Evolutionary conservation across 1,140 invertebrate species (phyloP).

Genomic region (Rhizoglyphus robini): DNA sequence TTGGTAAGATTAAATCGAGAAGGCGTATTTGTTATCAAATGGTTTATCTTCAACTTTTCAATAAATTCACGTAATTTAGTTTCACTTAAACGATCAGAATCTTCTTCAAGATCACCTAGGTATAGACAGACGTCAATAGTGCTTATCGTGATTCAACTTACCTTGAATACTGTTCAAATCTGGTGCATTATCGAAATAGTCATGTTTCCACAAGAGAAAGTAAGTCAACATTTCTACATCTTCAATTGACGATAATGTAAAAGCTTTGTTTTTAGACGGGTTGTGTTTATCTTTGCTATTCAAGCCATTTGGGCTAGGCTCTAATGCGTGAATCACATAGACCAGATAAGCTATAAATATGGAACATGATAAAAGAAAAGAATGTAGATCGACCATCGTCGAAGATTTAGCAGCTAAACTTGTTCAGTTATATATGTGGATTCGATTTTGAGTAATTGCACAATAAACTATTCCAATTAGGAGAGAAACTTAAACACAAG

Average conservation of each 20-base stretch:
- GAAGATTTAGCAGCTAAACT: neutral
- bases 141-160: neutral
- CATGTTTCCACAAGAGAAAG: slow-evolving; percentile 16
- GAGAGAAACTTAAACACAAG: no score
- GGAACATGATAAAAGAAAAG: neutral
- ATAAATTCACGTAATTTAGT: slow-evolving; percentile 15
- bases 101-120: neutral
- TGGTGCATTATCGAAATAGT: slow-evolving; percentile 6
- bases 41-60: slow-evolving; percentile 11
- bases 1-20: neutral
- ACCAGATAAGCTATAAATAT: neutral
- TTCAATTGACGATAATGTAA: slow-evolving; percentile 13
- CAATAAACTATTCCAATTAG: no score
- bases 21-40: neutral
- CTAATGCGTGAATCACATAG: no score
- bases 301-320: no score
- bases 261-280: neutral
- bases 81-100: slow-evolving; percentile 5
- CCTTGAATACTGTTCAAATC: neutral
- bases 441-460: no score
- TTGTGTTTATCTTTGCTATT: neutral
- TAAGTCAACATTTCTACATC: slow-evolving; percentile 20
- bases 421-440: no score
- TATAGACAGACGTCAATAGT: neutral
- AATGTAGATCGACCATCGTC: neutral